These are phyloP conservation scores for Progne subis DNA, from an alignment of 2,113 vertebrate species.

Conservation along the genomic window DNA sequence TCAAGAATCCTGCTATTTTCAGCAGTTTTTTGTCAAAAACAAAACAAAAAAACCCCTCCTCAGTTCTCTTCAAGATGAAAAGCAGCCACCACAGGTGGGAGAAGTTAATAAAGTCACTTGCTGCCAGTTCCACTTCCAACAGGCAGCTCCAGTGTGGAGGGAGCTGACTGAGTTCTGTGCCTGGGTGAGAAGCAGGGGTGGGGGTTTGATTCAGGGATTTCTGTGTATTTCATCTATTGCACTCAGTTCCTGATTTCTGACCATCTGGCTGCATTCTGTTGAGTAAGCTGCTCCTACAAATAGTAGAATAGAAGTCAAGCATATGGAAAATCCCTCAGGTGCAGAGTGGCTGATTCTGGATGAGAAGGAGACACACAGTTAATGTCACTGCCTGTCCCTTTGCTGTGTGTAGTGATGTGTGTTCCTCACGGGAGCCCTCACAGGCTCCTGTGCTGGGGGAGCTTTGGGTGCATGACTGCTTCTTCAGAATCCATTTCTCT, in stretches of 20 bases:
- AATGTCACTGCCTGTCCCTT: neutral
- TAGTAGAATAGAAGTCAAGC: neutral
- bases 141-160: neutral
- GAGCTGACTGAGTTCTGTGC: neutral
- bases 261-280: neutral
- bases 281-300: neutral
- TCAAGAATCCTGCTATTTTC: conserved; percentile 17
- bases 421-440: neutral
- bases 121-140: neutral
- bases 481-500: neutral
- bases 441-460: neutral
- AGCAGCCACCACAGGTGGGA: neutral
- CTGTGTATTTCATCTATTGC: neutral
- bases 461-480: neutral
- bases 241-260: neutral
- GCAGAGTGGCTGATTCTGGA: neutral
- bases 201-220: neutral
- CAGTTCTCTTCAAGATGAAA: neutral
- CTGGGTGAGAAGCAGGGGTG: neutral
- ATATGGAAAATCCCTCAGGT: neutral
- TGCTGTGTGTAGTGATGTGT: neutral
- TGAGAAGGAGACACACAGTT: neutral
- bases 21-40: neutral
- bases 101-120: neutral
- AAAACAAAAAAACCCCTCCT: neutral